Base-by-base conservation (phyloP, 2,888 invertebrate genomes). In the Dioctria linearis region DNA sequence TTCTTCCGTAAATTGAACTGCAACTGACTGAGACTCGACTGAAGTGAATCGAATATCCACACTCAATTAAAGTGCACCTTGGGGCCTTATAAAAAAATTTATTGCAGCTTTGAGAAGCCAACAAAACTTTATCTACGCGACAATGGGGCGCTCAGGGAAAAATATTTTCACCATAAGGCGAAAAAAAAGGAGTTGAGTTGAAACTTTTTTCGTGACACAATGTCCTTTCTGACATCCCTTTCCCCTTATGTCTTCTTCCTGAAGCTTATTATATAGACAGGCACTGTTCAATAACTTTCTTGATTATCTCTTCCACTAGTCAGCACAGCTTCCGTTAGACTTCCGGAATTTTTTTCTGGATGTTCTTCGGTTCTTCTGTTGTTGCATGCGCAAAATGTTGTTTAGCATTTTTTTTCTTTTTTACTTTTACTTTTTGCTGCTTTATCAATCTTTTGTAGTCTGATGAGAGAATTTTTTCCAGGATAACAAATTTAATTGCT, bases 11-110 rank as follows among this genome's bases (percentile, higher is more conserved):
- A 73, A 3, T 54, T 54, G 54, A 8, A 54, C 25, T 13, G 40
- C 25, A 13, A 54, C 59, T 57, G 57, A 73, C 25, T 25, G 25
- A 25, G 25, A 25, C 59, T 40, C 39, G 9, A 8, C 66, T 43
- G 42, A 66, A 66, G 8, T 73, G 57, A 51, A 73, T 73, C 73
- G 57, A 76, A 61, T 59, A 46, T 76, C 59, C 73, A 73, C 49
- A 73, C 78, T 78, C 78, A 78, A 78, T 78, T 78, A 78, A 66
- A 78, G 78, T 65, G 43, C 78, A 66, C 78, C 78, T 78, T 66
- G 51, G 78, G 66, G 78, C 54, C 65, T 66, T 51, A 78, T 78
- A 78, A 78, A 78, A 25, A 78, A 78, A 78, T 78, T 78, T 78
- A 78, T 78, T 13, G 42, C 66, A 54, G 66, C 73, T 59, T 42